Percentiles rank a stretch among this genome's conserved stretches.
These are phyloP conservation scores for Tiliacea citrago DNA, from an alignment of 2,888 invertebrate species.

Conservation along the genomic window DNA sequence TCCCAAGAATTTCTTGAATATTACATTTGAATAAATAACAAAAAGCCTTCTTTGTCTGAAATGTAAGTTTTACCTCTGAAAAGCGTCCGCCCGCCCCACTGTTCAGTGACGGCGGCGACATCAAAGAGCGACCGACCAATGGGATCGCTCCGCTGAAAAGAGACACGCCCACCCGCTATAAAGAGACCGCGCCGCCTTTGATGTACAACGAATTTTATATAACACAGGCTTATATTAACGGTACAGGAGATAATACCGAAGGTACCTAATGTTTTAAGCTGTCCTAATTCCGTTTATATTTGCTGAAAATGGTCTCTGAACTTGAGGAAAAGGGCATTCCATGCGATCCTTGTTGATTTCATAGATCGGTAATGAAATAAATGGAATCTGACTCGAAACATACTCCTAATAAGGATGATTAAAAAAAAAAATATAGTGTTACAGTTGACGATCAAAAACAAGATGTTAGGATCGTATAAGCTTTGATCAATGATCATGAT, in stretches of 20 bases:
- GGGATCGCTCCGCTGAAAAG: slow-evolving; percentile 83
- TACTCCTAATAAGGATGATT: not conserved
- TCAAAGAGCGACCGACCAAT: slow-evolving; percentile 81
- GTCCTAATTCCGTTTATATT: not conserved
- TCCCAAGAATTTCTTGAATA: slow-evolving; percentile 52
- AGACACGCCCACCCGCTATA: slow-evolving; percentile 88
- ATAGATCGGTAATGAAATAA: not conserved
- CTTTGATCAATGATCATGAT: not conserved
- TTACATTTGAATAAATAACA: slow-evolving; percentile 71
- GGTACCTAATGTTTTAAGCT: slow-evolving; percentile 44
- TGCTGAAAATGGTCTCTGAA: slow-evolving; percentile 8
- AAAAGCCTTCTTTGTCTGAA: slow-evolving; percentile 66
- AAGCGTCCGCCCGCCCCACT: slow-evolving; percentile 83
- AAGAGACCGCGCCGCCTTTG: slow-evolving; percentile 81
- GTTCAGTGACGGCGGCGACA: slow-evolving; percentile 79
- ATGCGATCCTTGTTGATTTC: not conserved
- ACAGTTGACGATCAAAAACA: not conserved
- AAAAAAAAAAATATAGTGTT: not conserved
- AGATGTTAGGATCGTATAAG: not conserved
- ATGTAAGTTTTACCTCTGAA: slow-evolving; percentile 77
- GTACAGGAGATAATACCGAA: slow-evolving; percentile 35
- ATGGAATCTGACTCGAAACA: not conserved
- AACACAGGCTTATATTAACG: slow-evolving; percentile 50
- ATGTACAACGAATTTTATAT: slow-evolving; percentile 70
- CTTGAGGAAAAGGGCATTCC: not conserved